Conservation (phyloP, 1,140 invertebrate species). For the Stratiolaelaps scimitus region DNA sequence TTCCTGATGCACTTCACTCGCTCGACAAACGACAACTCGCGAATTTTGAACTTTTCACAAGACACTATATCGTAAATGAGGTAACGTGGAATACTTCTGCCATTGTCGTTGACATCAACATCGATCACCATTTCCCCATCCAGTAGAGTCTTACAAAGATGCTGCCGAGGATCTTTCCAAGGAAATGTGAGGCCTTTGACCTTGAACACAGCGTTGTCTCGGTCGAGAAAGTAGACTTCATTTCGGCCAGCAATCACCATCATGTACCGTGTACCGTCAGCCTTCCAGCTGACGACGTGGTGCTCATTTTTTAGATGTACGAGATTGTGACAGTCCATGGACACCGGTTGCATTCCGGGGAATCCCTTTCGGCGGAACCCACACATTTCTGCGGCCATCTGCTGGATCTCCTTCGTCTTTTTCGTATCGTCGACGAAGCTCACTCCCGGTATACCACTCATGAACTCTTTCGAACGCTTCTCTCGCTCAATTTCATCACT, state of each 20-base stretch:
- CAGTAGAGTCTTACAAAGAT: not conserved
- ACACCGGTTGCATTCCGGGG: conserved; percentile 91
- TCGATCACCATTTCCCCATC: conserved; percentile 66
- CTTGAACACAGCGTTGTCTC: conserved; percentile 82
- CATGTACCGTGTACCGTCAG: conserved; percentile 82
- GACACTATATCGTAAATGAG: conserved; percentile 89
- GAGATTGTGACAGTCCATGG: conserved; percentile 78
- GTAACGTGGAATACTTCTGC: conserved; percentile 61
- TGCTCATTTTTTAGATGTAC: conserved; percentile 59
- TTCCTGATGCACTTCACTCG: conserved; percentile 59
- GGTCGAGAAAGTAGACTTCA: conserved; percentile 82
- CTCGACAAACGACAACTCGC: conserved; percentile 53
- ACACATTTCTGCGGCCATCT: conserved; percentile 65
- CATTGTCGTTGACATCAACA: conserved; percentile 49
- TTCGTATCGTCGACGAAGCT: conserved; percentile 62
- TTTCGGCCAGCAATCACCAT: conserved; percentile 80
- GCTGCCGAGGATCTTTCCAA: not conserved
- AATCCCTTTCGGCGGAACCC: conserved; percentile 57
- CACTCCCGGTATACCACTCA: conserved; percentile 66
- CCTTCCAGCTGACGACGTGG: conserved; percentile 46
- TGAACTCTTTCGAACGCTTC: conserved; percentile 48
- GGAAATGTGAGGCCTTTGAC: not conserved
- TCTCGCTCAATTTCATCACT: conserved; percentile 43
- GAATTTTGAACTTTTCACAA: conserved; percentile 47
- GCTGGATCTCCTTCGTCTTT: conserved; percentile 62